phyloP scores from a whole-genome alignment of 2,888 invertebrate genomes.

The Hirtodrosophila duncani region DNA sequence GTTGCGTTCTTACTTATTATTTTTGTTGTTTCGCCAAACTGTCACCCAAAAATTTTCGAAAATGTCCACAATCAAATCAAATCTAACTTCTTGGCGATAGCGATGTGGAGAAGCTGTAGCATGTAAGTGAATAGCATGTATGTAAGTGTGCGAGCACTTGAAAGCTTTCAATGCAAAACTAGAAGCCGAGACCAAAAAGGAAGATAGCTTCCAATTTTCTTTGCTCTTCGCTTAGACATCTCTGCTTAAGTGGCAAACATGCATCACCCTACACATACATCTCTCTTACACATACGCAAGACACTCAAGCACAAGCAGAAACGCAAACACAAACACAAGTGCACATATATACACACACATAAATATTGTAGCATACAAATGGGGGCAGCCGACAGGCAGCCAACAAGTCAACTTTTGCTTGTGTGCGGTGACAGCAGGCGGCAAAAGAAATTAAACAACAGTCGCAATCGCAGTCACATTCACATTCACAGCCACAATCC shows the following conservation, averaged over 20 bases:
- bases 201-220: conserved; percentile 48
- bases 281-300: too few species aligned
- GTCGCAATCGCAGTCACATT: conserved; percentile 13
- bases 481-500: too few species aligned
- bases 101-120: too few species aligned
- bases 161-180: conserved; percentile 50
- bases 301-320: conserved; percentile 10
- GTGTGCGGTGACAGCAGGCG: conserved; percentile 29
- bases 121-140: neutral
- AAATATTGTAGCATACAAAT: conserved; percentile 63
- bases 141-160: conserved; percentile 32
- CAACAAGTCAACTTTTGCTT: conserved; percentile 59
- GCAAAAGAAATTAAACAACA: conserved; percentile 32
- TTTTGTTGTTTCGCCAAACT: too few species aligned
- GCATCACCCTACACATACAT: too few species aligned
- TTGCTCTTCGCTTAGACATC: conserved; percentile 48
- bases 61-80: too few species aligned
- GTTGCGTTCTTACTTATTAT: too few species aligned
- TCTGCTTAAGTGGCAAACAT: conserved; percentile 53
- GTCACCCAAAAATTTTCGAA: too few species aligned
- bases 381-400: conserved; percentile 56
- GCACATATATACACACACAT: conserved; percentile 25
- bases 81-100: too few species aligned
- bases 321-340: conserved; percentile 5
- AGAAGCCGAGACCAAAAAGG: conserved; percentile 23